A percentile compares a stretch with the other conserved stretches of the same genome.
These are phyloP conservation scores for Macropodus opercularis DNA, from an alignment of 2,797 vertebrate species.

Conservation along the genomic window DNA sequence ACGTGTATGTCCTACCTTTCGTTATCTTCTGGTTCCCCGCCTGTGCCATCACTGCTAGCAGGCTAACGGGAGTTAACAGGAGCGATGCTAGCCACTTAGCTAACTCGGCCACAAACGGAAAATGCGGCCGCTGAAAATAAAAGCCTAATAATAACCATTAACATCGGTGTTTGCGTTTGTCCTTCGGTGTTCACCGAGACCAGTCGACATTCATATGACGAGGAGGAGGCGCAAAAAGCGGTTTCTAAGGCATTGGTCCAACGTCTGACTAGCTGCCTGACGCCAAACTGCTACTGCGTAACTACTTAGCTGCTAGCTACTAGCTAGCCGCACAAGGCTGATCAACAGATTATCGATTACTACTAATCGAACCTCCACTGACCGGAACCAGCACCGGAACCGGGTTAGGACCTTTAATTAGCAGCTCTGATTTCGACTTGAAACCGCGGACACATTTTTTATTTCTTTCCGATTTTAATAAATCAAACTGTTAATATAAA, in stretches of 20 bases:
- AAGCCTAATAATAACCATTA: background rate
- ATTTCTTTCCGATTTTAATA: too few relatives aligned
- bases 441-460: too few relatives aligned
- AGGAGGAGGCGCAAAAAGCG: background rate
- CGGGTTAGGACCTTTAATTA: too few relatives aligned
- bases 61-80: constrained; percentile 34
- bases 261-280: constrained; percentile 57
- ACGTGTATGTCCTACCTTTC: constrained; percentile 73
- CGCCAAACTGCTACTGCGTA: constrained; percentile 63
- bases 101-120: constrained; percentile 60
- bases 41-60: constrained; percentile 73
- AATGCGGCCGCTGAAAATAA: constrained; percentile 41
- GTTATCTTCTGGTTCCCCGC: constrained; percentile 59
- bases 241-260: constrained; percentile 53
- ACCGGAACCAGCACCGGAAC: background rate
- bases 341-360: constrained; percentile 49
- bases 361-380: constrained; percentile 20
- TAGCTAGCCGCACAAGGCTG: constrained; percentile 51
- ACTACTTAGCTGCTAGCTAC: constrained; percentile 71
- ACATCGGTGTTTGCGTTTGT: constrained; percentile 40
- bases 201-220: constrained; percentile 24
- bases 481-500: too few relatives aligned
- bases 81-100: constrained; percentile 57
- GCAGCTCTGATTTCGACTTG: too few relatives aligned
- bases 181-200: background rate